phyloP scores from a whole-genome alignment of 2,888 invertebrate genomes.

The Ischnus inquisitorius region DNA sequence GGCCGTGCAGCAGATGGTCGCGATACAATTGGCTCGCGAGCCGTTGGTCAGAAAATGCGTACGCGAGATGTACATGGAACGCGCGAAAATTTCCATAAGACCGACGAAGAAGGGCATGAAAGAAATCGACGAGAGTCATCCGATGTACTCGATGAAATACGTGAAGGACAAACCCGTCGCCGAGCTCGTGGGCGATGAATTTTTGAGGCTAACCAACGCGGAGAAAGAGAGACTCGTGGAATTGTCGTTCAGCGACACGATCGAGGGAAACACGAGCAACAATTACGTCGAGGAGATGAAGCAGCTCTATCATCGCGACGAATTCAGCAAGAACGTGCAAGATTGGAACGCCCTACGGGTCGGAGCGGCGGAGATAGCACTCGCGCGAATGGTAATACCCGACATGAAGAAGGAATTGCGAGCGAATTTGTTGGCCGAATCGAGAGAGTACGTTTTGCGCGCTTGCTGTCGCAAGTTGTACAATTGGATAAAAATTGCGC shows the following conservation, averaged over 20 bases:
- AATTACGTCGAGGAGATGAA: conserved; percentile 92
- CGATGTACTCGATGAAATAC: conserved; percentile 94
- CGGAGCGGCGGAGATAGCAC: conserved; percentile 94
- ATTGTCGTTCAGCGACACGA: conserved; percentile 90
- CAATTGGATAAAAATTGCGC: conserved; percentile 94
- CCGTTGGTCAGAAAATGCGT: conserved; percentile 94
- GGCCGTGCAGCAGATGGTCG: conserved; percentile 96
- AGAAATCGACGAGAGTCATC: conserved; percentile 97
- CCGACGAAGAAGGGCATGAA: conserved; percentile 96
- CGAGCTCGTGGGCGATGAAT: conserved; percentile 95
- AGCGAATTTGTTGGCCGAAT: conserved; percentile 92
- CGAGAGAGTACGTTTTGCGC: conserved; percentile 93
- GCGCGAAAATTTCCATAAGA: conserved; percentile 91
- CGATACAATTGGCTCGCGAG: conserved; percentile 95
- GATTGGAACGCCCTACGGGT: conserved; percentile 96
- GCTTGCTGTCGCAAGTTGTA: conserved; percentile 93
- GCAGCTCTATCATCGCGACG: conserved; percentile 94
- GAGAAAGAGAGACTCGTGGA: conserved; percentile 92
- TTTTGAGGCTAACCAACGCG: conserved; percentile 92
- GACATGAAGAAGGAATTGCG: conserved; percentile 94
- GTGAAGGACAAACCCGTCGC: conserved; percentile 95
- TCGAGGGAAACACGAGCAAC: conserved; percentile 88
- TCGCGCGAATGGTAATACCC: conserved; percentile 90
- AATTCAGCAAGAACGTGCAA: conserved; percentile 95
- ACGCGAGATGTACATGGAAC: conserved; percentile 93